Conservation (phyloP, 2,113 vertebrate genomes). For the Pristiophorus japonicus region DNA sequence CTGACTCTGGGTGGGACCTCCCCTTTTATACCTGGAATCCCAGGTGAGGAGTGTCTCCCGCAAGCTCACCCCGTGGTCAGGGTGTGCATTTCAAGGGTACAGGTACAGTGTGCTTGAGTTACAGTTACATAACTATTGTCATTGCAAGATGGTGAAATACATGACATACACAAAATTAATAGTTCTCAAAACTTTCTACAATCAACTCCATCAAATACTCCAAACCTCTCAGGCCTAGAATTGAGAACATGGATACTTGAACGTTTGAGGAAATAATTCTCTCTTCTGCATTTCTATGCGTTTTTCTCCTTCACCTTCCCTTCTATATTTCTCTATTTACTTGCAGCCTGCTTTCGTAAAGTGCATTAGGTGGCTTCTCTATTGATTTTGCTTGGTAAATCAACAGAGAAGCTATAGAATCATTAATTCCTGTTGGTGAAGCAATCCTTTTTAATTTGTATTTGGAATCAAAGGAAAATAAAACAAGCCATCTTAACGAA, state of each 20-base stretch:
- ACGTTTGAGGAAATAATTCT: background rate
- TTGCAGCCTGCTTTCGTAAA: background rate
- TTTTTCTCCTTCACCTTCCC: background rate
- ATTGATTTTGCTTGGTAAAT: background rate
- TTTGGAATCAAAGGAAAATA: background rate
- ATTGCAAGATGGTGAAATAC: no score
- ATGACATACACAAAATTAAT: background rate
- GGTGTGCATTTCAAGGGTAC: no score
- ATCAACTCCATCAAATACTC: background rate
- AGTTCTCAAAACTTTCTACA: background rate
- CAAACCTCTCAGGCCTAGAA: background rate
- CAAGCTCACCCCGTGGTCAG: no score
- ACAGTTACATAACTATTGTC: no score
- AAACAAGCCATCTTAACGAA: background rate
- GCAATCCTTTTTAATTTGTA: background rate
- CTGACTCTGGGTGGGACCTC: no score
- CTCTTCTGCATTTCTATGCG: background rate
- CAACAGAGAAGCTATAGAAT: background rate
- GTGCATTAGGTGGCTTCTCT: background rate
- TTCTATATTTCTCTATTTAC: background rate
- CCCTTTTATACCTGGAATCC: no score
- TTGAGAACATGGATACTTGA: background rate
- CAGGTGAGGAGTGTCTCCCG: no score
- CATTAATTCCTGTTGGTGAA: background rate
- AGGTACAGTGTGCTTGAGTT: no score